A percentile compares a stretch with the other conserved stretches of the same genome.
phyloP scores from a whole-genome alignment of 2,797 vertebrate genomes.

The Oreonectes daqikongensis region DNA sequence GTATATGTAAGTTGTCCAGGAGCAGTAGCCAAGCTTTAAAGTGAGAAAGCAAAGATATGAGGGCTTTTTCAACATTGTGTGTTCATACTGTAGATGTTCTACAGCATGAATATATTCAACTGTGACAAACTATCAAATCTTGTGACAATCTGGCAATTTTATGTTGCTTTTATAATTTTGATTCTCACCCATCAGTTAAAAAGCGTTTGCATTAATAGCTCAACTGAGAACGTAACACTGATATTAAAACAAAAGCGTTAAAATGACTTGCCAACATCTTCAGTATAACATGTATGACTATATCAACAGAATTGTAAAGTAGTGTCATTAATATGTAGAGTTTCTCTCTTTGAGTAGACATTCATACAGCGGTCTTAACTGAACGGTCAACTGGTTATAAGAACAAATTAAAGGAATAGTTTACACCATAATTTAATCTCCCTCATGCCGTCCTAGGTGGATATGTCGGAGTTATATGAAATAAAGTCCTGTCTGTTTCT shows the following conservation, averaged over 20 bases:
- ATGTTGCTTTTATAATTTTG: not conserved
- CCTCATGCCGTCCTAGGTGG: too few species aligned
- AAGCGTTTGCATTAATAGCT: not conserved
- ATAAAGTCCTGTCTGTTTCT: too few species aligned
- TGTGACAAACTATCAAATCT: not conserved
- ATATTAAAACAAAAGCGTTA: not conserved
- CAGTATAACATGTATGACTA: slow-evolving; percentile 31
- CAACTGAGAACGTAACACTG: not conserved
- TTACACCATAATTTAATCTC: too few species aligned
- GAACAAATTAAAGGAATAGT: slow-evolving; percentile 8
- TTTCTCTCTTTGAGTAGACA: slow-evolving; percentile 58
- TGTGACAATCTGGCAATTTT: not conserved
- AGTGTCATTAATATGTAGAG: slow-evolving; percentile 32
- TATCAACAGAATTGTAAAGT: slow-evolving; percentile 2
- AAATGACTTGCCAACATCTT: not conserved
- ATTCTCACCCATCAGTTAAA: not conserved
- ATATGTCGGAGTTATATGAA: too few species aligned
- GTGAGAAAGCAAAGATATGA: not conserved
- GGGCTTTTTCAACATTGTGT: not conserved
- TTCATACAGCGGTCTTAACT: slow-evolving; percentile 68
- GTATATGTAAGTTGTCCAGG: not conserved
- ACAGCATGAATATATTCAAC: slow-evolving; percentile 23
- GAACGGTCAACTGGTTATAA: slow-evolving; percentile 56
- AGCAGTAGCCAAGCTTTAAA: slow-evolving; percentile 3
- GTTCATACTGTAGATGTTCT: slow-evolving; percentile 19